These are phyloP conservation scores for Andrena minutula DNA, from an alignment of 2,888 invertebrate species.

Conservation along the genomic window DNA sequence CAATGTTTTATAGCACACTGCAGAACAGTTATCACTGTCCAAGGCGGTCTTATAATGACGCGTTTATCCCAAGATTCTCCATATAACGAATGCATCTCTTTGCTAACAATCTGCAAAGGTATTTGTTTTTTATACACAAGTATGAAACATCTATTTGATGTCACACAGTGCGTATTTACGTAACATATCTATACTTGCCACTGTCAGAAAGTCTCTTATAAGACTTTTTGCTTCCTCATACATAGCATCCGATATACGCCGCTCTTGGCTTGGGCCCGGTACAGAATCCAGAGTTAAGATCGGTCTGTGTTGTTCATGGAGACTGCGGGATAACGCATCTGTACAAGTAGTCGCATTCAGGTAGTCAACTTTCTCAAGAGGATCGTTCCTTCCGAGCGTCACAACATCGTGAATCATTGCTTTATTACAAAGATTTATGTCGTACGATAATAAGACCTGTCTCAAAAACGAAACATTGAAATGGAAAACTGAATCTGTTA, in stretches of 20 bases:
- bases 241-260: conserved; percentile 73
- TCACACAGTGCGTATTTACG: too few relatives aligned
- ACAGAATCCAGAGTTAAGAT: conserved; percentile 22
- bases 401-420: conserved; percentile 80
- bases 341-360: conserved; percentile 14
- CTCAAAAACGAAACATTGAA: not conserved
- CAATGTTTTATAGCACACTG: conserved; percentile 83
- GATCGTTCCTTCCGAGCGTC: conserved; percentile 77
- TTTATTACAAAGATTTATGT: conserved; percentile 84
- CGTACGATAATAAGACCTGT: conserved; percentile 82
- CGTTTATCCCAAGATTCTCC: conserved; percentile 79
- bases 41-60: conserved; percentile 81
- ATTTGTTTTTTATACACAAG: conserved; percentile 2
- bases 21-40: conserved; percentile 77
- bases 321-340: conserved; percentile 29
- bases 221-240: conserved; percentile 74
- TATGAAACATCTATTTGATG: conserved; percentile 1
- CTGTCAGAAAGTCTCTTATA: conserved; percentile 74
- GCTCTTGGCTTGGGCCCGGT: conserved; percentile 68
- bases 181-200: conserved; percentile 62
- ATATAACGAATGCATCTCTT: conserved; percentile 79
- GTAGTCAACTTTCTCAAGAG: conserved; percentile 79
- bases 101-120: conserved; percentile 76
- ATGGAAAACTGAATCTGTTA: not conserved
- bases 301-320: conserved; percentile 40